These are phyloP conservation scores for Cephonodes hylas DNA, from an alignment of 2,888 invertebrate species.

Conservation along the genomic window DNA sequence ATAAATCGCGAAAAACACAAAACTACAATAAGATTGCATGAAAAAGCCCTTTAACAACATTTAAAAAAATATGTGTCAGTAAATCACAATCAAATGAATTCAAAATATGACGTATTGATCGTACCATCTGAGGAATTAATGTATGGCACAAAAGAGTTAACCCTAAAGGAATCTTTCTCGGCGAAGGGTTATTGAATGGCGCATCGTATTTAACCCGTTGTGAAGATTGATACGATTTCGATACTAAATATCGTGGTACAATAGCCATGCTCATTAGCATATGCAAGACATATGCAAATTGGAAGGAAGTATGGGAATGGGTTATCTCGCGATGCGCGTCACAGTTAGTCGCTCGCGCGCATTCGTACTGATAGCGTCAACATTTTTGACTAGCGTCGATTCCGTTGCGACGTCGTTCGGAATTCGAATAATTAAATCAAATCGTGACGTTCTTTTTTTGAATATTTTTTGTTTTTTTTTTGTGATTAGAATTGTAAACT, in stretches of 20 bases:
- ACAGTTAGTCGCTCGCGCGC: constrained; percentile 74
- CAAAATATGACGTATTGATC: constrained; percentile 9
- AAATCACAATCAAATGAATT: constrained; percentile 9
- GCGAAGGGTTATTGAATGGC: constrained; percentile 41
- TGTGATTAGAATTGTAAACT: too few species aligned
- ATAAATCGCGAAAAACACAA: constrained; percentile 13
- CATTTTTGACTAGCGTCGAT: constrained; percentile 26
- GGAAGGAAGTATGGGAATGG: constrained; percentile 66
- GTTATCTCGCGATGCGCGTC: constrained; percentile 7
- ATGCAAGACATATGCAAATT: constrained; percentile 67
- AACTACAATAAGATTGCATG: constrained; percentile 5
- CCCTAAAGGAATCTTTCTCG: constrained; percentile 23
- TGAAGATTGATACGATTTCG: constrained; percentile 72
- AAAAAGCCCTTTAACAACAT: constrained; percentile 28
- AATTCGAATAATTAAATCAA: neutral
- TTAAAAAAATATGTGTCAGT: constrained; percentile 7
- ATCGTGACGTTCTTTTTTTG: neutral
- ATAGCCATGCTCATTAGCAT: constrained; percentile 61
- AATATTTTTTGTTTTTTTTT: neutral
- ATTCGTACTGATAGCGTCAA: constrained; percentile 61
- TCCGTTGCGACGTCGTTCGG: neutral
- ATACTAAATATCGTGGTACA: constrained; percentile 67
- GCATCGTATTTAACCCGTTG: constrained; percentile 75
- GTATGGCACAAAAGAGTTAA: constrained; percentile 31
- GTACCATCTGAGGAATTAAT: constrained; percentile 1